Conservation (phyloP, 2,888 invertebrate species). For the Polylopha cassiicola region DNA sequence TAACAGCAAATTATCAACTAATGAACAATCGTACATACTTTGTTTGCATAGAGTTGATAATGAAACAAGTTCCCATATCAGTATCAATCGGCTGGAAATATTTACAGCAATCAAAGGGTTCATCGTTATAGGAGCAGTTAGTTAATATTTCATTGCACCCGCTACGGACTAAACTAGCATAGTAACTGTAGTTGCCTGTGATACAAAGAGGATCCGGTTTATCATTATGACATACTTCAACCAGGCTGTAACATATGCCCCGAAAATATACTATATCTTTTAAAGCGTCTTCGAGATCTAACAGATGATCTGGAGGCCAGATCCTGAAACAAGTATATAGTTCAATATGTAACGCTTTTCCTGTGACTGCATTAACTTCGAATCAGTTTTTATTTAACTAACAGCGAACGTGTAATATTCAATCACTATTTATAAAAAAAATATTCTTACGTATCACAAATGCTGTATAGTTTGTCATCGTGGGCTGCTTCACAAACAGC, state of each 20-base stretch:
- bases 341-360: slow-evolving; percentile 9
- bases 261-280: slow-evolving; percentile 83
- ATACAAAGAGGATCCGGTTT: slow-evolving; percentile 76
- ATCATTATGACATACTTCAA: slow-evolving; percentile 74
- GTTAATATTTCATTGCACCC: slow-evolving; percentile 68
- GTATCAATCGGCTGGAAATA: slow-evolving; percentile 78
- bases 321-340: slow-evolving; percentile 58
- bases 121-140: slow-evolving; percentile 73
- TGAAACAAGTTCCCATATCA: slow-evolving; percentile 78
- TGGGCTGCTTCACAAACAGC: slow-evolving; percentile 83
- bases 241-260: slow-evolving; percentile 80
- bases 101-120: slow-evolving; percentile 78
- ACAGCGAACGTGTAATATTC: background rate
- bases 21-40: slow-evolving; percentile 43
- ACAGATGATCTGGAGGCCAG: slow-evolving; percentile 81
- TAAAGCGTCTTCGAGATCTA: slow-evolving; percentile 83
- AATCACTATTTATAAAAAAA: background rate
- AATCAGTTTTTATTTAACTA: no score
- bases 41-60: slow-evolving; percentile 79
- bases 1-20: no score
- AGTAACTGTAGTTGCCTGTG: slow-evolving; percentile 76
- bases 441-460: slow-evolving; percentile 78
- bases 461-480: slow-evolving; percentile 77
- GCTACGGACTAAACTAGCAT: slow-evolving; percentile 73
- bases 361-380: slow-evolving; percentile 1